A percentile compares a stretch with the other conserved stretches of the same genome.
phyloP scores from a whole-genome alignment of 2,888 invertebrate genomes.

The Mayetiola destructor region DNA sequence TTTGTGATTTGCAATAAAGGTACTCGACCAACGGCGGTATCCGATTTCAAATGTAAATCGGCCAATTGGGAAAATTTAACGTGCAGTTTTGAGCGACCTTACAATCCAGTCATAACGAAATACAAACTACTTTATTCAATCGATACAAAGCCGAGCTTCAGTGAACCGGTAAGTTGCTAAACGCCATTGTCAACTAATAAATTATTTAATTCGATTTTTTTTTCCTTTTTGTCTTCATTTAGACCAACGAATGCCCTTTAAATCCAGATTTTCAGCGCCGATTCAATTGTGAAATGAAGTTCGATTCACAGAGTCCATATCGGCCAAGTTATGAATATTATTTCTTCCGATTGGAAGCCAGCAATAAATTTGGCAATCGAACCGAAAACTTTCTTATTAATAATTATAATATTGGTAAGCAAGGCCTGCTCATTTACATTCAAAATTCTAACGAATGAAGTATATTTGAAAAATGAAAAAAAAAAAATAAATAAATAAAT shows the following conservation, averaged over 20 bases:
- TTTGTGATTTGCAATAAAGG: conserved; percentile 26
- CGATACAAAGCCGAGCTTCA: not conserved
- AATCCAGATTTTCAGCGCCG: not conserved
- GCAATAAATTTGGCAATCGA: conserved; percentile 45
- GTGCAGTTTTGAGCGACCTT: conserved; percentile 55
- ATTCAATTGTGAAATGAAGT: not conserved
- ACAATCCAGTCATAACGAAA: conserved; percentile 42
- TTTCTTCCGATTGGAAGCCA: conserved; percentile 43
- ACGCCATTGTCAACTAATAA: not conserved
- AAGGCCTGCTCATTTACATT: not conserved
- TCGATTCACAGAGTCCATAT: conserved; percentile 28
- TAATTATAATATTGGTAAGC: conserved; percentile 36
- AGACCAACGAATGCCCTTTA: not conserved
- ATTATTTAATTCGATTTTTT: not conserved
- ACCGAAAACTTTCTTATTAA: conserved; percentile 41
- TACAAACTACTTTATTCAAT: conserved; percentile 38
- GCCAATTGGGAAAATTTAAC: conserved; percentile 57
- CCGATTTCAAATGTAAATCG: conserved; percentile 57
- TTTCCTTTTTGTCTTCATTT: not conserved
- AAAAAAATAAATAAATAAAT: not conserved
- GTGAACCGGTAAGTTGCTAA: not conserved
- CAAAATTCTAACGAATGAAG: not conserved
- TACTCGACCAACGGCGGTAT: conserved; percentile 45
- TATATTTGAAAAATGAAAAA: not conserved
- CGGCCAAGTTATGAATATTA: conserved; percentile 37